Conservation (phyloP, 1,140 invertebrate species). For the Monochamus saltuarius region DNA sequence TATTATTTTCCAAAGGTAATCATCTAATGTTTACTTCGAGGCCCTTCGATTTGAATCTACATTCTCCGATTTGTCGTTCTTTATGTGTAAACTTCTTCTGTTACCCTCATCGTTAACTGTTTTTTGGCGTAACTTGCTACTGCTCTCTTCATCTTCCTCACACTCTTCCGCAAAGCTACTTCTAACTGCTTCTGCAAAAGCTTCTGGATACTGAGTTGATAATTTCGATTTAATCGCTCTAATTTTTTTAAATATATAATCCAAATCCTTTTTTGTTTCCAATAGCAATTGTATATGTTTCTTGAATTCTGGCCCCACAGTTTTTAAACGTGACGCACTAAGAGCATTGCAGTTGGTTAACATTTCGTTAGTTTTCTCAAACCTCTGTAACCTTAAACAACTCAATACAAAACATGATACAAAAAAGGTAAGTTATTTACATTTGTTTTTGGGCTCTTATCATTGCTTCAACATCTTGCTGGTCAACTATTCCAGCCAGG, state of each 20-base stretch:
- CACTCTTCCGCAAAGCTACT: constrained; percentile 64
- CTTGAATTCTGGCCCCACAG: constrained; percentile 82
- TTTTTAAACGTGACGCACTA: constrained; percentile 76
- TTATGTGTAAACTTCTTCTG: constrained; percentile 37
- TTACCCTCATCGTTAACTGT: constrained; percentile 28
- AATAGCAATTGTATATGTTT: constrained; percentile 80
- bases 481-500: constrained; percentile 85
- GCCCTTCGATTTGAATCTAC: constrained; percentile 36
- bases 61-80: constrained; percentile 23
- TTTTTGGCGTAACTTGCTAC: constrained; percentile 6
- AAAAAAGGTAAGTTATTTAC: constrained; percentile 57
- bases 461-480: constrained; percentile 86
- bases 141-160: constrained; percentile 52
- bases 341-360: constrained; percentile 91
- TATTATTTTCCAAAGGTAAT: neutral
- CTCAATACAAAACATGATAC: constrained; percentile 17
- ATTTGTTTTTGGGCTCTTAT: constrained; percentile 91
- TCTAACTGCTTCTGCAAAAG: constrained; percentile 69
- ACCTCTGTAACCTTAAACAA: constrained; percentile 83
- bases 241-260: constrained; percentile 71
- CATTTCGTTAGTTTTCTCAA: constrained; percentile 98
- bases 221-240: constrained; percentile 79
- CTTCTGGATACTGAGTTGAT: constrained; percentile 81
- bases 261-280: constrained; percentile 69
- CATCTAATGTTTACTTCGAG: constrained; percentile 34